Evolutionary conservation across 2,113 vertebrate genomes (phyloP).

Genomic region (Tricholaema leucomelas): DNA sequence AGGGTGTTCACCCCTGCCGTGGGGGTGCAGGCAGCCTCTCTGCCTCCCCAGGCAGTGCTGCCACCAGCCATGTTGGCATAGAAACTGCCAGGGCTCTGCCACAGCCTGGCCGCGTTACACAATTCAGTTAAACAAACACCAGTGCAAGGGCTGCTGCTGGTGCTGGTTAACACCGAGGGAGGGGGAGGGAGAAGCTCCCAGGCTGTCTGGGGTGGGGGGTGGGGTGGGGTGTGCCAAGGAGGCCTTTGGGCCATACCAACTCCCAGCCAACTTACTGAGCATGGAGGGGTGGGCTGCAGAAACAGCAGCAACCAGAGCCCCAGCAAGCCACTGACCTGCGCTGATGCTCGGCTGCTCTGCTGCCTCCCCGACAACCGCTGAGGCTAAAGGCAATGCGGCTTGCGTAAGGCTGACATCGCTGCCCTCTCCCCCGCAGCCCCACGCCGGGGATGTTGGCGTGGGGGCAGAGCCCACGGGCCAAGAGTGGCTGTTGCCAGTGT

Average conservation of each 20-base stretch:
- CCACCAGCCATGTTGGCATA: constrained; percentile 54
- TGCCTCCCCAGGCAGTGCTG: neutral
- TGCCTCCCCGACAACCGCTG: neutral
- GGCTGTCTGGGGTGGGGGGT: accelerated
- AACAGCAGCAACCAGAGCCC: neutral
- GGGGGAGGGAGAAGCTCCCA: neutral
- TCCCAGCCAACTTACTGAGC: no score
- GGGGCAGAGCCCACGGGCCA: neutral
- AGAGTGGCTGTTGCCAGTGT: neutral
- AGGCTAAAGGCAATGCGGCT: neutral
- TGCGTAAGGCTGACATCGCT: neutral
- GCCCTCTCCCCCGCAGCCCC: neutral
- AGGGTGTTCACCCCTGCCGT: neutral
- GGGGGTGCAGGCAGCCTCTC: neutral
- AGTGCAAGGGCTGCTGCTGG: neutral
- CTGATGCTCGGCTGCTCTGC: neutral
- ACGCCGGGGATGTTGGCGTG: accelerated
- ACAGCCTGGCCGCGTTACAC: neutral
- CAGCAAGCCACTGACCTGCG: neutral
- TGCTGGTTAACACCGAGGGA: accelerated
- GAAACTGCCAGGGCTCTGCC: constrained; percentile 35
- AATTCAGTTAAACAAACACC: neutral
- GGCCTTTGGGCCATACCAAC: neutral
- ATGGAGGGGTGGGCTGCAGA: accelerated
- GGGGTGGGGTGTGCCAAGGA: no score